Base-by-base conservation (phyloP, 2,797 vertebrate genomes). In the Hippopotamyrus pictus region DNA sequence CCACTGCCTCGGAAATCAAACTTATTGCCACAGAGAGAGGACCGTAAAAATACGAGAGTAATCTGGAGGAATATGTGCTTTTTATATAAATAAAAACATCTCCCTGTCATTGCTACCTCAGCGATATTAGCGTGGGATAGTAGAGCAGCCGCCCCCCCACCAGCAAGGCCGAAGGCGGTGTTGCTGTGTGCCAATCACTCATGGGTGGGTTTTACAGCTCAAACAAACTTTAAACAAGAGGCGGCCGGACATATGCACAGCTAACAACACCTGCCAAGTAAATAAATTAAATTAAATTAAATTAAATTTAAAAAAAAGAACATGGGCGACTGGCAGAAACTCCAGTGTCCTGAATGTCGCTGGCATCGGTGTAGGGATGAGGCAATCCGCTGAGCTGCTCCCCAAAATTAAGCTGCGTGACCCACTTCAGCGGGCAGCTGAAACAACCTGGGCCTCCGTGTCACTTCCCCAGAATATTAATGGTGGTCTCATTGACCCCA, bases 271-370 rank as follows among this genome's bases (percentile, higher is more conserved):
- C 92, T 92, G 92, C 90, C 93, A 93, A 95, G 59, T 25, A 91
- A 90, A 37, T 33, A 73, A 73, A 53, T 53, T 53, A 14, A 14
- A 14, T 53, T 14, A 41, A 41, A n/a, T n/a, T n/a, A n/a, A n/a
- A n/a, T n/a, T 50, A 7, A 11, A 11, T 50, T 11, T 3, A 22
- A 37, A 12, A 69, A 14, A 12, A 37, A 73, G 90, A 93, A 94
- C 94, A 94, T 93, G 94, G 92, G 89, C 90, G 93, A 83, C 92
- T 94, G 90, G 91, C 92, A 94, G 92, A 92, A 91, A 92, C 89
- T 93, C 91, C 90, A 73, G 92, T 91, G 17, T 17, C 14, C 33
- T 4, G 37, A 37, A 14, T 12, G 33, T 17, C 6, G 14, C 41
- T 19, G 14, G 25, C 37, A 3, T 19, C 17, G 3, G 37, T 3